Conservation (phyloP, 2,888 invertebrate species). For the Chaetogeoica ovagalla region DNA sequence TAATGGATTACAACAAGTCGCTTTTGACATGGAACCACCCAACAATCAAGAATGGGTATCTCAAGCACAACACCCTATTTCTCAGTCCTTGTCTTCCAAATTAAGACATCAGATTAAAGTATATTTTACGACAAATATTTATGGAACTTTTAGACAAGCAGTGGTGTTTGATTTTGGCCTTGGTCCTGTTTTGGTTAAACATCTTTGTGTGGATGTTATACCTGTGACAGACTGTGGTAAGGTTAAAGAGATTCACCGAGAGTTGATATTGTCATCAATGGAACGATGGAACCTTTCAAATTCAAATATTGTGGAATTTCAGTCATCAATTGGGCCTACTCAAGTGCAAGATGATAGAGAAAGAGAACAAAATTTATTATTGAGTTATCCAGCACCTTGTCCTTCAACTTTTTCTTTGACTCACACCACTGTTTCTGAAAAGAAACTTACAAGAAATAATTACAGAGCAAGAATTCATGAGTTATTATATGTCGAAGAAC, state of each 20-base stretch:
- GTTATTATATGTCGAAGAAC: conserved; percentile 75
- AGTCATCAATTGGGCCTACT: conserved; percentile 64
- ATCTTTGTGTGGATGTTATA: conserved; percentile 76
- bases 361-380: conserved; percentile 64
- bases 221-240: conserved; percentile 70
- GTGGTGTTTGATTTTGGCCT: conserved; percentile 75
- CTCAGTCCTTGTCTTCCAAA: conserved; percentile 42
- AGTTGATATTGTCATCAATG: conserved; percentile 65
- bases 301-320: conserved; percentile 63
- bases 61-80: conserved; percentile 55
- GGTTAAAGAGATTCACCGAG: conserved; percentile 67
- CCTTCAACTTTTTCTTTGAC: conserved; percentile 70
- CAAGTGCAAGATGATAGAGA: conserved; percentile 62
- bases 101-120: conserved; percentile 63
- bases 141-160: conserved; percentile 77
- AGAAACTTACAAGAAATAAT: conserved; percentile 68
- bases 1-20: conserved; percentile 54
- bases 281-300: conserved; percentile 68
- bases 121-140: conserved; percentile 71
- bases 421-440: conserved; percentile 69
- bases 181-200: conserved; percentile 68
- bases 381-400: conserved; percentile 70
- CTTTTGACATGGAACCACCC: conserved; percentile 60
- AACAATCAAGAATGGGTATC: conserved; percentile 66
- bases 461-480: conserved; percentile 76